phyloP scores from a whole-genome alignment of 1,140 invertebrate species.

The Drosophila arizonae region DNA sequence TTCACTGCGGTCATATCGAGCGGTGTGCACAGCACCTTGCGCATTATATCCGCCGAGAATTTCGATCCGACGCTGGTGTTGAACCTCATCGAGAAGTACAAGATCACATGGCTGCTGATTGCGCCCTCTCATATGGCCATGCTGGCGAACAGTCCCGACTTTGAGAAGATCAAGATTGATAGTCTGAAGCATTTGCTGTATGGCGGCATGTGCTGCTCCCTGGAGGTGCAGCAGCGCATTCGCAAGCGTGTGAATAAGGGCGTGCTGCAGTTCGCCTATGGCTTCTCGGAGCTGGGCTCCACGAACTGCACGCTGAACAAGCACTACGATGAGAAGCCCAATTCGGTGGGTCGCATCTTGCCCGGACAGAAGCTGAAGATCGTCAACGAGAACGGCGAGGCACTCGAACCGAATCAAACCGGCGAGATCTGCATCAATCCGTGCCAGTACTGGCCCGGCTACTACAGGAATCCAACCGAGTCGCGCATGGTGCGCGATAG shows the following conservation, averaged over 20 bases:
- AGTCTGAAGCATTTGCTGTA: constrained; percentile 28
- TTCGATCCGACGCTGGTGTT: constrained; percentile 17
- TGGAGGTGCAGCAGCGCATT: constrained; percentile 23
- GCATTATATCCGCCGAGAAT: constrained; percentile 17
- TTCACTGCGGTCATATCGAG: constrained; percentile 10
- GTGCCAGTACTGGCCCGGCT: constrained; percentile 61
- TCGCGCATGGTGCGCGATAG: constrained; percentile 84
- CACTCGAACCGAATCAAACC: constrained; percentile 84
- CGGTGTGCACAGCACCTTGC: constrained; percentile 16
- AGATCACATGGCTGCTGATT: constrained; percentile 31
- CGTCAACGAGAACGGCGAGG: constrained; percentile 83
- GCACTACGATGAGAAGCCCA: constrained; percentile 41
- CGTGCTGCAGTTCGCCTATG: constrained; percentile 22
- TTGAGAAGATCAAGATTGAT: constrained; percentile 17
- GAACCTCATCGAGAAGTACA: constrained; percentile 27
- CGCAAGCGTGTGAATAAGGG: constrained; percentile 23
- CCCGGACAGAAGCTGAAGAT: constrained; percentile 69
- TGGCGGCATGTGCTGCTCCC: constrained; percentile 29
- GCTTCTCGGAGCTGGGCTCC: constrained; percentile 33
- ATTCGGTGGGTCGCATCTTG: constrained; percentile 42
- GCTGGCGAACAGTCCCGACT: constrained; percentile 22
- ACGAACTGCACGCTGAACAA: constrained; percentile 25
- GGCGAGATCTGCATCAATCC: constrained; percentile 87
- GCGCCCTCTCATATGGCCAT: constrained; percentile 27
- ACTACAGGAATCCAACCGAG: constrained; percentile 84